phyloP scores from a whole-genome alignment of 2,113 vertebrate genomes.

The western clawed frog (Xenopus tropicalis) region DNA sequence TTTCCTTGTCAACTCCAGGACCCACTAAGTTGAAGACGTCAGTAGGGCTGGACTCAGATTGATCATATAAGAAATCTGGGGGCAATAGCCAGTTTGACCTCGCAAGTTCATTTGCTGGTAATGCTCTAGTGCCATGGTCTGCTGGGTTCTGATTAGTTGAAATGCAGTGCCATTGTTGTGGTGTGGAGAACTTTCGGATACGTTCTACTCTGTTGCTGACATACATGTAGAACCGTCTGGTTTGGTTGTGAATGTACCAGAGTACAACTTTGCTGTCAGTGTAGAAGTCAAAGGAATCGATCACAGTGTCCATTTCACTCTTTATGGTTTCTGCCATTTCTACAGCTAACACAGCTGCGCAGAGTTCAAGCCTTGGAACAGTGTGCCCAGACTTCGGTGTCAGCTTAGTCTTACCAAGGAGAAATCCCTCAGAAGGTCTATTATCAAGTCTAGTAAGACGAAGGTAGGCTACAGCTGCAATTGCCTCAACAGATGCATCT shows the following conservation, averaged over 20 bases:
- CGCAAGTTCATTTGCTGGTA: not conserved
- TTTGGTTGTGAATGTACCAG: not conserved
- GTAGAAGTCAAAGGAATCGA: not conserved
- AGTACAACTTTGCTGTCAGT: not conserved
- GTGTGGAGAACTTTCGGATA: not conserved
- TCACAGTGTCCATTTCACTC: not conserved
- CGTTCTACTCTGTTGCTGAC: slow-evolving; percentile 2
- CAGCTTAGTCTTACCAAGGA: too few relatives aligned
- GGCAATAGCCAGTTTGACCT: not conserved
- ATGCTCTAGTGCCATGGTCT: not conserved
- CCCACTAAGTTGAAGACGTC: not conserved
- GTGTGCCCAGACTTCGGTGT: not conserved
- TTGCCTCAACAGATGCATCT: too few relatives aligned
- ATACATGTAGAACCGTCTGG: not conserved
- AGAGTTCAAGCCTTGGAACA: not conserved
- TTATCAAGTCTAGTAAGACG: too few relatives aligned
- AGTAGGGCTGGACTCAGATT: not conserved
- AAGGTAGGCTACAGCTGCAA: too few relatives aligned
- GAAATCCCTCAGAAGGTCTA: too few relatives aligned
- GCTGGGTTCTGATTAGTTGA: not conserved
- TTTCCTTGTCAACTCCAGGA: not conserved
- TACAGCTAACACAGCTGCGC: not conserved
- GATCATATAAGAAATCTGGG: not conserved
- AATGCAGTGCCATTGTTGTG: slow-evolving; percentile 4
- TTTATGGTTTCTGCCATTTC: not conserved